Conservation (phyloP, 2,888 invertebrate species). For the Pollenia labialis region DNA sequence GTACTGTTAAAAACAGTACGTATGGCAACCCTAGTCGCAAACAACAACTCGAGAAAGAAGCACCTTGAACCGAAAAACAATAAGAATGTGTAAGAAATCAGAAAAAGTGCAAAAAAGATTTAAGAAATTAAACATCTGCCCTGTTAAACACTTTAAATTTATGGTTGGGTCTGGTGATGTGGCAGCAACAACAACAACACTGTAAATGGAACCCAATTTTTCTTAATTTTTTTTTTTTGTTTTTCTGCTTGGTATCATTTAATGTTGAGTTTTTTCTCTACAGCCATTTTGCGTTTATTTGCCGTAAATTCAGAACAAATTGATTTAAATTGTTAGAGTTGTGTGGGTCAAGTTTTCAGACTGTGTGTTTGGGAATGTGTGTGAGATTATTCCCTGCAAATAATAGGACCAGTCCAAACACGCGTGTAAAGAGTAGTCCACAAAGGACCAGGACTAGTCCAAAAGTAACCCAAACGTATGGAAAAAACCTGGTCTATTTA, state of each 20-base stretch:
- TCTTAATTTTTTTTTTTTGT: neutral
- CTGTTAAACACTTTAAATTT: constrained; percentile 45
- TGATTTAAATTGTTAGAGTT: constrained; percentile 67
- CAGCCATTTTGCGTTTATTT: constrained; percentile 22
- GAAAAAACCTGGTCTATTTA: no score
- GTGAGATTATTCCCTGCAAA: neutral
- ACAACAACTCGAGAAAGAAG: neutral
- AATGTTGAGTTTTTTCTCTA: neutral
- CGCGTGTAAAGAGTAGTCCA: no score
- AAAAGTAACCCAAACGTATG: no score
- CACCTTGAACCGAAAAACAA: neutral
- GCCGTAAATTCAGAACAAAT: constrained; percentile 65
- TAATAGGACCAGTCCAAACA: no score
- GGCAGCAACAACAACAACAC: constrained; percentile 9
- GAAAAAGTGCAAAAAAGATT: neutral
- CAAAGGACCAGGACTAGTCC: no score
- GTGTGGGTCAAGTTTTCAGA: constrained; percentile 36
- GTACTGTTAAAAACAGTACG: no score
- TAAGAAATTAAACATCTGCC: constrained; percentile 41
- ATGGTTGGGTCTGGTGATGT: constrained; percentile 18
- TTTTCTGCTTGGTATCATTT: constrained; percentile 9
- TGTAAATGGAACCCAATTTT: neutral
- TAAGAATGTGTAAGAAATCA: constrained; percentile 13
- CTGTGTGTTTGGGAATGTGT: neutral
- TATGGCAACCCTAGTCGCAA: no score